Conservation (phyloP, 53 echinoderm and acorn worm genomes). For the Hippasteria phrygiana region DNA sequence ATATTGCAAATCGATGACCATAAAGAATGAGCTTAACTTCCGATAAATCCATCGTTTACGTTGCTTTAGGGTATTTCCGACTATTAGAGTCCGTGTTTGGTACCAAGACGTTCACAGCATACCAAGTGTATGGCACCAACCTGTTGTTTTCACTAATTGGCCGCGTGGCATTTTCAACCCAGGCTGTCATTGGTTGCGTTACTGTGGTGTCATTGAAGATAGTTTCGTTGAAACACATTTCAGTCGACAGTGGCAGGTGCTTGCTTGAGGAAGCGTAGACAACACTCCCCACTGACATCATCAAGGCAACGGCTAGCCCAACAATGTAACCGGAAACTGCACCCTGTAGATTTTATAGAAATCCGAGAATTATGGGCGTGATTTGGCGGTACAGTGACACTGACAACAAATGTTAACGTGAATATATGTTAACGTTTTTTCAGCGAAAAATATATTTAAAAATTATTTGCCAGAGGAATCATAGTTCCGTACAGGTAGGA, state of each 20-base stretch:
- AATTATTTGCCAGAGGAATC: no score
- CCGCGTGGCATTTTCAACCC: not conserved
- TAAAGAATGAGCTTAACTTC: no score
- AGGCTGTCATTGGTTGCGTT: not conserved
- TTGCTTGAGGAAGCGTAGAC: not conserved
- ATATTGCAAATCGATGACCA: no score
- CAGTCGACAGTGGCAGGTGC: conserved; percentile 19
- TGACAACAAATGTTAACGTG: no score
- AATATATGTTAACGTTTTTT: no score
- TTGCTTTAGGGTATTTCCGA: no score
- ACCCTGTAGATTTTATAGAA: not conserved
- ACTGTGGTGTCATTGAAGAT: not conserved
- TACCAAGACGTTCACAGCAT: no score
- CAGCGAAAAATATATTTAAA: no score
- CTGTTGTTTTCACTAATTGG: not conserved
- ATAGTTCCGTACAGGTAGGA: no score
- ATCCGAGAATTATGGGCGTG: not conserved
- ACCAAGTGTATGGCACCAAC: not conserved
- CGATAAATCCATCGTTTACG: no score
- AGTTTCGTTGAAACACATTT: conserved; percentile 13
- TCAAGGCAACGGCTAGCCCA: conserved; percentile 4
- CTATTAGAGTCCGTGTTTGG: no score
- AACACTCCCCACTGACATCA: conserved; percentile 20
- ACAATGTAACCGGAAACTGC: conserved; percentile 29
- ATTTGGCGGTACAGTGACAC: no score